Percentiles rank a stretch among this genome's conserved stretches.
phyloP scores from a whole-genome alignment of 2,888 invertebrate genomes.

The Polia nebulosa region DNA sequence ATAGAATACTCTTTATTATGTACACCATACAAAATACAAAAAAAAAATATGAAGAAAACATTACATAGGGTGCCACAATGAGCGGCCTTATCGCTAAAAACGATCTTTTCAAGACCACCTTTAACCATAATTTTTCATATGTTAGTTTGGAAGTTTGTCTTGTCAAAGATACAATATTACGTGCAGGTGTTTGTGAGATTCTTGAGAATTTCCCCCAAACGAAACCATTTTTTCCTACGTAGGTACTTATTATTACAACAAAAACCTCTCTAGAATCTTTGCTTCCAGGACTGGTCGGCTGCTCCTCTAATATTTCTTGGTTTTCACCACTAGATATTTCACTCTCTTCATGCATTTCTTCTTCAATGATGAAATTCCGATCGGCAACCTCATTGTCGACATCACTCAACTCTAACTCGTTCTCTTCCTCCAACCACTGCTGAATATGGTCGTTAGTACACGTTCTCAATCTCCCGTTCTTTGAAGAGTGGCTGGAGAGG shows the following conservation, averaged over 20 bases:
- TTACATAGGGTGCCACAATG: too few relatives aligned
- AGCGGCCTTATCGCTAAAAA: too few relatives aligned
- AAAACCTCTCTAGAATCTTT: neutral
- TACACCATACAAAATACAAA: too few relatives aligned
- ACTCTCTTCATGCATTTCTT: neutral
- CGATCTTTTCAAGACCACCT: too few relatives aligned
- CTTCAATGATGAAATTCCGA: slow-evolving; percentile 9
- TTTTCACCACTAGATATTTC: slow-evolving; percentile 13
- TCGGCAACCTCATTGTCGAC: slow-evolving; percentile 26
- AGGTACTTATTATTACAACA: neutral
- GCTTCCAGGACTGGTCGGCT: slow-evolving; percentile 7
- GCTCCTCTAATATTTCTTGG: too few relatives aligned
- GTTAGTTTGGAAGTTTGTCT: neutral
- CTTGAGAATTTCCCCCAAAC: slow-evolving; percentile 4
- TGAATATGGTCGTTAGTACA: too few relatives aligned
- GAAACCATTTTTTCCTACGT: neutral
- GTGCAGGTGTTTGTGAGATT: slow-evolving; percentile 2
- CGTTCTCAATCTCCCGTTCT: too few relatives aligned
- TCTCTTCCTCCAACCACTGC: slow-evolving; percentile 12
- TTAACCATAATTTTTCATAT: too few relatives aligned
- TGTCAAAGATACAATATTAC: slow-evolving; percentile 7
- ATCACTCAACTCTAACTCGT: slow-evolving; percentile 18
- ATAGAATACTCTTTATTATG: too few relatives aligned
- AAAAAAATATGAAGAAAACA: too few relatives aligned
- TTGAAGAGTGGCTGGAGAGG: too few relatives aligned